Evolutionary conservation across 1,140 invertebrate species (phyloP).

Genomic region (Ostrea denselamellosa): DNA sequence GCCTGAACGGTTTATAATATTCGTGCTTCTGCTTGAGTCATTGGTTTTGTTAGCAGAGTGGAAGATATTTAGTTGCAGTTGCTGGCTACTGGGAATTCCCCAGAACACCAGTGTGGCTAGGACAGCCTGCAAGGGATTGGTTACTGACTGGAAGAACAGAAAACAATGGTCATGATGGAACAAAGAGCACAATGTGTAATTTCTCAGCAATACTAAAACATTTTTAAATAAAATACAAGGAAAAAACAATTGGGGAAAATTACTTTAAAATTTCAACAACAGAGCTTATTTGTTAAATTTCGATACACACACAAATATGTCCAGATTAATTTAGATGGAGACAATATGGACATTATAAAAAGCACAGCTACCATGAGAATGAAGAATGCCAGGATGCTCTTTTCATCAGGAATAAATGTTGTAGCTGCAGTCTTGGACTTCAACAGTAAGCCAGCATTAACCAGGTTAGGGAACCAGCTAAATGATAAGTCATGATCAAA

Average conservation of each 20-base stretch:
- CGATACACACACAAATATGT: too few species aligned
- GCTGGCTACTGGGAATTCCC: constrained; percentile 46
- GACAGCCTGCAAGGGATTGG: constrained; percentile 54
- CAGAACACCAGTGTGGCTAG: constrained; percentile 50
- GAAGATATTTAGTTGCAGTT: constrained; percentile 31
- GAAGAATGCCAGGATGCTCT: constrained; percentile 15
- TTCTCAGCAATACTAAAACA: too few species aligned
- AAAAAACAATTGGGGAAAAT: too few species aligned
- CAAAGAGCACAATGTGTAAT: too few species aligned
- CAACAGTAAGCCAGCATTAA: background rate
- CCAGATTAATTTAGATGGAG: too few species aligned
- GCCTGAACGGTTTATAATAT: constrained; percentile 16
- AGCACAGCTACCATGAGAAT: background rate
- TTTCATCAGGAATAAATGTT: constrained; percentile 2
- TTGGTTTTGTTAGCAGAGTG: background rate
- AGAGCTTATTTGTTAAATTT: too few species aligned
- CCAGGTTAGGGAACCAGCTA: constrained; percentile 1
- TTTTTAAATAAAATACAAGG: too few species aligned
- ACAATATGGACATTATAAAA: too few species aligned
- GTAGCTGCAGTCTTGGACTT: background rate
- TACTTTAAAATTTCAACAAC: too few species aligned
- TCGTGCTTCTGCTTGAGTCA: constrained; percentile 22
- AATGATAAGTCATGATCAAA: background rate
- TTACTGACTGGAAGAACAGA: constrained; percentile 28
- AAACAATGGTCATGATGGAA: background rate